Conservation (phyloP, 1,140 invertebrate genomes). For the Rhagoletis pomonella region DNA sequence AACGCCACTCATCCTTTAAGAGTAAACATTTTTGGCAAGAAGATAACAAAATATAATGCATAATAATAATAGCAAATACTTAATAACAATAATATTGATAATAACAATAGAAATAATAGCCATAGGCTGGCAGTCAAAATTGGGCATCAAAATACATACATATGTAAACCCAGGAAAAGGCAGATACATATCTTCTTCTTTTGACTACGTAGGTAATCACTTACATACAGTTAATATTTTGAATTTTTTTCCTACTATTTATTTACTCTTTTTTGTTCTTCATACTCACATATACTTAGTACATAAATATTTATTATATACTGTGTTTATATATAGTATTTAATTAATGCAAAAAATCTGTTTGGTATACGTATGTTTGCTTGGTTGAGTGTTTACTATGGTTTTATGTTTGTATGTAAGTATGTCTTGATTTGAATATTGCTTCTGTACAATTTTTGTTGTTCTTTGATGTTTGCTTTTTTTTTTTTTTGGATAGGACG, state of each 20-base stretch:
- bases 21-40: too few relatives aligned
- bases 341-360: not conserved
- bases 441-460: slow-evolving; percentile 50
- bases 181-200: not conserved
- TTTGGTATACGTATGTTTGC: slow-evolving; percentile 4
- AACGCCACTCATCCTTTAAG: too few relatives aligned
- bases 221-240: not conserved
- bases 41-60: too few relatives aligned
- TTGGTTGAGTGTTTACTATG: too few relatives aligned
- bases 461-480: not conserved
- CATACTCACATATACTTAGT: not conserved
- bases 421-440: slow-evolving; percentile 15
- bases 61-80: too few relatives aligned
- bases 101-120: not conserved
- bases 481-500: slow-evolving; percentile 29
- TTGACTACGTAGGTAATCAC: slow-evolving; percentile 16
- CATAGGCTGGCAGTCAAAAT: slow-evolving; percentile 13
- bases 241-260: too few relatives aligned
- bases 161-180: slow-evolving; percentile 12
- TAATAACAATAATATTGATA: not conserved
- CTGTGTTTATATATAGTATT: not conserved
- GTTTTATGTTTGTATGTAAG: not conserved
- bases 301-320: too few relatives aligned
- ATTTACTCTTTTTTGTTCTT: not conserved
- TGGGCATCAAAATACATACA: not conserved